These are phyloP conservation scores for Drosophila melanica DNA, from an alignment of 1,140 invertebrate species.

Conservation along the genomic window DNA sequence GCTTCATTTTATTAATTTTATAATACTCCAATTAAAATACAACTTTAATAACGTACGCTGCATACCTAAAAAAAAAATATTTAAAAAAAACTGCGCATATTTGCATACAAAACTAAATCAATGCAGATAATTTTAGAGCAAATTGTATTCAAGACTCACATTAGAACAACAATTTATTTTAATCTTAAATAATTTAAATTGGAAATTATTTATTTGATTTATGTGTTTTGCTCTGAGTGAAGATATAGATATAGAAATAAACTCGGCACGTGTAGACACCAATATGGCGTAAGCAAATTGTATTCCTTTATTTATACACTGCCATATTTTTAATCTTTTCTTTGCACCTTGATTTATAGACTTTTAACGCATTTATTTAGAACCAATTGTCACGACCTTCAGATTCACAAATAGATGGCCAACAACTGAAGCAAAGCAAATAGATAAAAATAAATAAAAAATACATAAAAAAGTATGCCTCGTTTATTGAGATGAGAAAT, in stretches of 20 bases:
- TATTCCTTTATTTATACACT: slow-evolving; percentile 16
- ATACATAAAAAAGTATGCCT: not conserved
- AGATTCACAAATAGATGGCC: slow-evolving; percentile 7
- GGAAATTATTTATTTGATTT: slow-evolving; percentile 22
- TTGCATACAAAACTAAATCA: too few relatives aligned
- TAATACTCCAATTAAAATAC: too few relatives aligned
- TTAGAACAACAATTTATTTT: not conserved
- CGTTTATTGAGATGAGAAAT: not conserved
- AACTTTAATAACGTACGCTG: too few relatives aligned
- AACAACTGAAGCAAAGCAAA: slow-evolving; percentile 6
- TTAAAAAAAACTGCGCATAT: too few relatives aligned
- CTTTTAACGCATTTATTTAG: not conserved
- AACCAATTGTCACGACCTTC: slow-evolving; percentile 11
- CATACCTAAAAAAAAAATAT: too few relatives aligned
- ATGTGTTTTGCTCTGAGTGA: slow-evolving; percentile 5
- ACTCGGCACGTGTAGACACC: slow-evolving; percentile 4
- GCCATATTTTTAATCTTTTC: slow-evolving; percentile 12
- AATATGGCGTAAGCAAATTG: not conserved
- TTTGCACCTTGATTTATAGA: slow-evolving; percentile 18
- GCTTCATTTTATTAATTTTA: too few relatives aligned
- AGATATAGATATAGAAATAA: not conserved
- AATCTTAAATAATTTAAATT: slow-evolving; percentile 11
- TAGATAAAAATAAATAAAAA: not conserved
- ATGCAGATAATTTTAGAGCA: too few relatives aligned
- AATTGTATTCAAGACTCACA: not conserved